Evolutionary conservation across 2,888 invertebrate genomes (phyloP), one percentile per base, ranked within the genome.

Genomic region (Hipparchia sbordonii): DNA sequence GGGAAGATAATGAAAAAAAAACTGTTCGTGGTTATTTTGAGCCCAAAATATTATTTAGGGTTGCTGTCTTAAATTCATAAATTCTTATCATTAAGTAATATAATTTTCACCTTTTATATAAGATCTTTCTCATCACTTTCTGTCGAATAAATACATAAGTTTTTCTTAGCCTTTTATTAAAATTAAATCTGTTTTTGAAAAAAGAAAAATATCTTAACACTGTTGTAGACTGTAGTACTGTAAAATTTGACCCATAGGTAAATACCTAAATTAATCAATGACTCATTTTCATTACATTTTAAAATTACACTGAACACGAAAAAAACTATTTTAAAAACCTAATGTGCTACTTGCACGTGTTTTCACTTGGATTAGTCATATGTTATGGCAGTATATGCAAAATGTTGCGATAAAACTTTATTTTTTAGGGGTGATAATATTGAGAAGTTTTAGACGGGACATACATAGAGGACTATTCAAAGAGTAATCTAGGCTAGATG

Each of bases 1-100:
- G 61, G 70, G 52, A 13, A 52, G 66, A 60, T 67, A 71, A 71
- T 67, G 59, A 48, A 66, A 71, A 71, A 23, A 72, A 63, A 62
- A 54, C 8, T 6, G 57, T 69, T 23, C n/a, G 33, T 46, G 33
- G 60, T 60, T 69, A 60, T 60, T 69, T 60, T 51, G 13, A 59
- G 45, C 12, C 66, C 54, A 45, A 33, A 45, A 13, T 57, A 57
- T 57, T 52, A 52, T 12, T 52, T 52, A 52, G 52, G 52, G 52
- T 10, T 52, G 52, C 52, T 12, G 5, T 39, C 39, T 2, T 39
- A 39, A 5, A 23, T 23, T 39, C 39, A 39, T 39, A 39, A 39
- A 39, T 39, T 9, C 1, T 52, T 12, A 52, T 52, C 23, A 23
- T 23, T 0, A 23, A 52, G 9, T 52, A 52, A 4, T 39, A 39